phyloP scores from a whole-genome alignment of 64 coral and sea anemone genomes.

The Orbicella faveolata region DNA sequence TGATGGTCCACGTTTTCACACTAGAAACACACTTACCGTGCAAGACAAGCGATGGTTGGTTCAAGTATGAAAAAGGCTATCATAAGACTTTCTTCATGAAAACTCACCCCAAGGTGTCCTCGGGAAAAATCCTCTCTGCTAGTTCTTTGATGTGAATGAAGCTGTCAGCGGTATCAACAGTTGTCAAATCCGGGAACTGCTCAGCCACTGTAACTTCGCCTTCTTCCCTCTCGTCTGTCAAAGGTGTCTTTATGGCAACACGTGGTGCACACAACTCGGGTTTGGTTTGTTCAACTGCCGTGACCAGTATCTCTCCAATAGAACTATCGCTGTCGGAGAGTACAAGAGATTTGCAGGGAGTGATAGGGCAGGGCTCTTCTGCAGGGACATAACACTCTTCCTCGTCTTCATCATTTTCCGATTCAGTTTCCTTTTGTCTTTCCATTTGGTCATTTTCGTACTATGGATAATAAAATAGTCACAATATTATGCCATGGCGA shows the following conservation, averaged over 20 bases:
- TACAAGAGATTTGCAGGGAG: background rate
- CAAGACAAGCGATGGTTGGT: too few relatives aligned
- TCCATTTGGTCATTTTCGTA: background rate
- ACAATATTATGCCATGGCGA: background rate
- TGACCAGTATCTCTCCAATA: background rate
- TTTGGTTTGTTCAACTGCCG: background rate
- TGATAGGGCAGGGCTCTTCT: background rate
- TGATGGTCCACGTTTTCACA: too few relatives aligned
- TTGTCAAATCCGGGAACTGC: background rate
- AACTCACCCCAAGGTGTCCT: conserved; percentile 2
- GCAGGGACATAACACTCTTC: background rate
- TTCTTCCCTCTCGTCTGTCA: background rate
- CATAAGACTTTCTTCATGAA: background rate
- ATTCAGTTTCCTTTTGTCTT: background rate
- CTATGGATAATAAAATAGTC: background rate
- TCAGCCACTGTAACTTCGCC: background rate
- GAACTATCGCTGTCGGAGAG: background rate
- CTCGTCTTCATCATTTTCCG: background rate
- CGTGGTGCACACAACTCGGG: background rate
- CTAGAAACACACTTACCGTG: too few relatives aligned
- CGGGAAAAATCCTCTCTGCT: background rate
- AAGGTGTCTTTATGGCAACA: conserved; percentile 1
- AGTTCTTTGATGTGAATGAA: conserved; percentile 5
- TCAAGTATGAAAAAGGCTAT: too few relatives aligned
- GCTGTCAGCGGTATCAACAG: conserved; percentile 3